Percentiles rank a stretch among this genome's conserved stretches.
Evolutionary conservation across 1,140 invertebrate species (phyloP).

Genomic region (Ooceraea biroi): DNA sequence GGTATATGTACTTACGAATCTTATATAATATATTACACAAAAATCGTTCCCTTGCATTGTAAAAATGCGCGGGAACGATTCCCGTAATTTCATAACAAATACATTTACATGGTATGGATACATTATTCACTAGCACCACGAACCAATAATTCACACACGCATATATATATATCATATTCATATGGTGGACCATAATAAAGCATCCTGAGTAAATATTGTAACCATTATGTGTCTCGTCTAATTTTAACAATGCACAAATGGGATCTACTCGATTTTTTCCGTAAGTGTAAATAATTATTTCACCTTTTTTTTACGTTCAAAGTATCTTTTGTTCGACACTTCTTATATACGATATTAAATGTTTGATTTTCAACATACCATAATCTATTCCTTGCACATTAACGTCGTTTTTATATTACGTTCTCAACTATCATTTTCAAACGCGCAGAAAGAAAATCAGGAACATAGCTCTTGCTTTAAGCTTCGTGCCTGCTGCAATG

Average conservation of each 20-base stretch:
- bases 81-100: slow-evolving; percentile 79
- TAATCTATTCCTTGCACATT: slow-evolving; percentile 71
- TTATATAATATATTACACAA: slow-evolving; percentile 76
- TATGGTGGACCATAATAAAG: slow-evolving; percentile 85
- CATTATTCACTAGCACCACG: slow-evolving; percentile 83
- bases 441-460: slow-evolving; percentile 79
- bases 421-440: slow-evolving; percentile 75
- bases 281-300: slow-evolving; percentile 76
- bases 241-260: slow-evolving; percentile 82
- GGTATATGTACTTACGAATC: slow-evolving; percentile 77
- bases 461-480: slow-evolving; percentile 78
- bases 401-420: slow-evolving; percentile 67
- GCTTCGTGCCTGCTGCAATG: slow-evolving; percentile 65
- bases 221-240: slow-evolving; percentile 83
- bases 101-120: slow-evolving; percentile 79
- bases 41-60: slow-evolving; percentile 71
- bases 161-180: slow-evolving; percentile 78
- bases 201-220: slow-evolving; percentile 87
- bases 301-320: slow-evolving; percentile 59
- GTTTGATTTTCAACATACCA: slow-evolving; percentile 81
- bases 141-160: slow-evolving; percentile 83
- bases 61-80: slow-evolving; percentile 74
- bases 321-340: slow-evolving; percentile 66
- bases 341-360: slow-evolving; percentile 72
- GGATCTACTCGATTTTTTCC: slow-evolving; percentile 70